Evolutionary conservation across 2,888 invertebrate genomes (phyloP), one percentile per base, ranked within the genome.

Genomic region (Micoletzkya japonica): DNA sequence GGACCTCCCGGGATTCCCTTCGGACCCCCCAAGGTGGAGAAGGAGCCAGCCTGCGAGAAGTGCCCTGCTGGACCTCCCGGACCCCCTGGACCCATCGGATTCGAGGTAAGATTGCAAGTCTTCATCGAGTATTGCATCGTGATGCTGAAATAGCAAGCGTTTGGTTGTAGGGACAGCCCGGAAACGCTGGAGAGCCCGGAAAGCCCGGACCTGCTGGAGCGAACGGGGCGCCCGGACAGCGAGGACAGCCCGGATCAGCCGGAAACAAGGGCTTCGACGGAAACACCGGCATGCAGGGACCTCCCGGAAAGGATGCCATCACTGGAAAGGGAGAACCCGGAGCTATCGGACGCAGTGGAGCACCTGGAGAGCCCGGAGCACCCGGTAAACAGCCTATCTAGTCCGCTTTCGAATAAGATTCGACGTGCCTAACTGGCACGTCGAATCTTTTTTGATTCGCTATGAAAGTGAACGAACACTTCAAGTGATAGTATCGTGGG

Each of bases 251-350:
- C 32, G 68, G 76, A 70, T 71, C 70, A 37, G 58, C 72, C n/a
- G 78, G 78, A 66, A 54, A 61, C 0, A 63, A 70, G n/a, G 77
- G 76, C 34, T 66, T 71, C 52, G 70, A 77, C 67, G 78, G 77
- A 2, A 52, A 71, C 32, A 67, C 73, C 37, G 79, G 78, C 36
- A 39, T 70, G 44, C 72, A 72, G 32, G 78, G 78, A 68, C 64
- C 72, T 63, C 74, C 72, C 28, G 78, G 76, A 67, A 71, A 49
- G 28, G 68, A 68, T 34, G 58, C 57, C 7, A 26, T 58, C 24
- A 68, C 68, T 44, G 71, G 71, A 17, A 71, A 71, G 57, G 75
- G 76, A 68, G 60, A 70, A 30, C 74, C 75, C n/a, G 76, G 75
- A 70, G 71, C 61, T 36, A 28, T 66, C 14, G 76, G 76, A 49